A percentile compares a stretch with the other conserved stretches of the same genome.
Evolutionary conservation across 30 jellyfish, hydroid and myxozoan species (phyloP).

Genomic region (Hydractinia symbiolongicarpus): DNA sequence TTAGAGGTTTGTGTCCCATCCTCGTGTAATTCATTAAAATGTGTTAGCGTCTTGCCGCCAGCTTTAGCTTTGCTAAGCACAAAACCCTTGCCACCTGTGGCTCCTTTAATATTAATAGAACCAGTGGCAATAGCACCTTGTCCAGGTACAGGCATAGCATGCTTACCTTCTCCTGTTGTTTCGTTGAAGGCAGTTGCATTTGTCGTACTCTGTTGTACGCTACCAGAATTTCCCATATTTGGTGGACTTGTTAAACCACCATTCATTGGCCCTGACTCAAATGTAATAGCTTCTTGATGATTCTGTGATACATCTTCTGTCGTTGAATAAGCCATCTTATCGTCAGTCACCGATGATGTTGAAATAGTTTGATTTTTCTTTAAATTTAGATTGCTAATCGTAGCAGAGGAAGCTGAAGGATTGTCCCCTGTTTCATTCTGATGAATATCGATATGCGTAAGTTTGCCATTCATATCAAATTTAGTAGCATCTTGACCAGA

Average conservation of each 20-base stretch:
- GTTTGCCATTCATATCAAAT: conserved; percentile 56
- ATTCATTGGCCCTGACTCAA: conserved; percentile 47
- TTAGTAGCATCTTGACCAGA: conserved; percentile 44
- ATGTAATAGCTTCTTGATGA: conserved; percentile 46
- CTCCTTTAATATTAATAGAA: conserved; percentile 62
- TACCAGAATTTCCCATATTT: conserved; percentile 7
- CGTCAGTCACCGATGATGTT: conserved; percentile 49
- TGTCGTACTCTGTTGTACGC: conserved; percentile 26
- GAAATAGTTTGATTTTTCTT: conserved; percentile 32
- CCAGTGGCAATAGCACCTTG: conserved; percentile 80
- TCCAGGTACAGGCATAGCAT: conserved; percentile 84
- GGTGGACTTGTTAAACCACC: conserved; percentile 24
- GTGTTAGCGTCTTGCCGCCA: conserved; percentile 56
- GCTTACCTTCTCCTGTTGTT: conserved; percentile 66
- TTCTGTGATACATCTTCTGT: conserved; percentile 38
- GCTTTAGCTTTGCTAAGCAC: conserved; percentile 84
- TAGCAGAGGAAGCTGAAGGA: conserved; percentile 38
- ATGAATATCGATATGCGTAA: conserved; percentile 37
- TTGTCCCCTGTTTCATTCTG: conserved; percentile 61
- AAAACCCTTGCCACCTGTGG: conserved; percentile 68
- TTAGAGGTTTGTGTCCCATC: conserved; percentile 34
- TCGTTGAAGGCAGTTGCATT: conserved; percentile 39
- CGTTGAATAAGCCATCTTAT: conserved; percentile 32
- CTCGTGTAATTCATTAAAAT: conserved; percentile 13
- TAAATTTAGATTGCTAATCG: conserved; percentile 31